phyloP scores from a whole-genome alignment of 2,888 invertebrate genomes.

The Metopia argyrocephala region DNA sequence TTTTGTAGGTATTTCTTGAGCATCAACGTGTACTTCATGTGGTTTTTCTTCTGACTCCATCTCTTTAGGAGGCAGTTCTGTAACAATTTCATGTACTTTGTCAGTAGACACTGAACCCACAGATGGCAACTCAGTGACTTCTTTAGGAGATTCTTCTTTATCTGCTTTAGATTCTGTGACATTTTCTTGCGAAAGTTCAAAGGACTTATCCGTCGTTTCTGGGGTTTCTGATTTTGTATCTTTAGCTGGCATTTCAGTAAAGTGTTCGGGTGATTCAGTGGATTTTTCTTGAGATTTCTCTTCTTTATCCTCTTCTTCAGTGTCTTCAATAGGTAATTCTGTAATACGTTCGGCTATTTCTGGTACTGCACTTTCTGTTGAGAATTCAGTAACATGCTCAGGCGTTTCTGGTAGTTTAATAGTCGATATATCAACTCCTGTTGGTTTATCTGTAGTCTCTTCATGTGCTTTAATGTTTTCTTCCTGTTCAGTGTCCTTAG shows the following conservation, averaged over 20 bases:
- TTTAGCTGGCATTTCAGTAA: neutral
- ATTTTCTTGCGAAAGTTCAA: neutral
- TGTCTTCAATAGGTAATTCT: neutral
- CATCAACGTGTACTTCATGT: neutral
- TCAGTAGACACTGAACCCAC: neutral
- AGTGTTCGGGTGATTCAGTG: slow-evolving; percentile 3
- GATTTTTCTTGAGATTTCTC: neutral
- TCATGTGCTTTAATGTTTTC: neutral
- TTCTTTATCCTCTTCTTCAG: neutral
- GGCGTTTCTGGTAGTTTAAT: slow-evolving; percentile 16
- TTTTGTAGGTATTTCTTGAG: neutral
- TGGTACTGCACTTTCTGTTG: neutral
- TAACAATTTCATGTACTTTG: neutral
- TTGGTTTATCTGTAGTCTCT: neutral
- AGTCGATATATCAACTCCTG: neutral
- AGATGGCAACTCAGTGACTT: neutral
- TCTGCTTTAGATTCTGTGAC: neutral
- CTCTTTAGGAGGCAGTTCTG: slow-evolving; percentile 4
- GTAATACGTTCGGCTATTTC: slow-evolving; percentile 27
- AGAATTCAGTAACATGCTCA: slow-evolving; percentile 7
- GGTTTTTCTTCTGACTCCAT: neutral
- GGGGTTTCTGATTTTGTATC: neutral
- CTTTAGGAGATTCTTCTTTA: slow-evolving; percentile 8
- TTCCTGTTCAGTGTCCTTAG: neutral
- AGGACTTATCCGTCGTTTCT: slow-evolving; percentile 1